Conservation (phyloP, 2,888 invertebrate genomes). For the Dorcus hopei region DNA sequence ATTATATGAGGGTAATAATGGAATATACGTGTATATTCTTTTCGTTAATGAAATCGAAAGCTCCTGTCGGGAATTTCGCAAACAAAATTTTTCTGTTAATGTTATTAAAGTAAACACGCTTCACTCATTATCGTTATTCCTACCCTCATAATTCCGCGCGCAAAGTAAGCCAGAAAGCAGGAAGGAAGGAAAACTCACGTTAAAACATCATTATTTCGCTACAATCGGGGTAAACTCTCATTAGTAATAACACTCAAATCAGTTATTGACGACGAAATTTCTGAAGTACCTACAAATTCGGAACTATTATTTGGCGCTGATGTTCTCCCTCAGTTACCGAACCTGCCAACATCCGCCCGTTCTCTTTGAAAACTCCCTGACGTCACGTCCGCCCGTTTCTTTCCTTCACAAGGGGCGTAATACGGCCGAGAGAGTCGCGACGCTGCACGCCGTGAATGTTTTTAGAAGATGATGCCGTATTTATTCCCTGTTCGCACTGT, state of each 20-base stretch:
- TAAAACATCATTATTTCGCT: not conserved
- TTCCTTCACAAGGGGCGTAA: slow-evolving; percentile 7
- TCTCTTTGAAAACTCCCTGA: slow-evolving; percentile 7
- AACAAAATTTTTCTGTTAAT: too few relatives aligned
- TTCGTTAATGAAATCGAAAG: too few relatives aligned
- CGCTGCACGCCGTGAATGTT: slow-evolving; percentile 7
- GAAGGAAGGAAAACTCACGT: not conserved
- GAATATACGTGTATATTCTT: too few relatives aligned
- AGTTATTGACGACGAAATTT: slow-evolving; percentile 1
- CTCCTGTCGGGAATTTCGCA: too few relatives aligned
- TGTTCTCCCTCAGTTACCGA: slow-evolving; percentile 1
- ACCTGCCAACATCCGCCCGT: slow-evolving; percentile 14
- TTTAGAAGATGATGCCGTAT: slow-evolving; percentile 12
- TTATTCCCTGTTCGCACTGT: slow-evolving; percentile 26
- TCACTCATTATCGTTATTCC: too few relatives aligned
- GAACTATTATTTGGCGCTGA: not conserved
- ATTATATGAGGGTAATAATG: too few relatives aligned
- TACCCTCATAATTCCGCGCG: too few relatives aligned
- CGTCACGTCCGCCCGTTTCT: slow-evolving; percentile 9
- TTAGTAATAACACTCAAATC: slow-evolving; percentile 5
- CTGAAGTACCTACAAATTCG: slow-evolving; percentile 7
- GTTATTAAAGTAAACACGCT: too few relatives aligned
- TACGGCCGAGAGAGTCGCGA: slow-evolving; percentile 4
- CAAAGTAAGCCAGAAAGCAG: too few relatives aligned
- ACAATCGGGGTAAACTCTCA: not conserved